Percentiles rank a stretch among this genome's conserved stretches.
These are phyloP conservation scores for Hirundo rustica DNA, from an alignment of 2,797 vertebrate species.

Conservation along the genomic window DNA sequence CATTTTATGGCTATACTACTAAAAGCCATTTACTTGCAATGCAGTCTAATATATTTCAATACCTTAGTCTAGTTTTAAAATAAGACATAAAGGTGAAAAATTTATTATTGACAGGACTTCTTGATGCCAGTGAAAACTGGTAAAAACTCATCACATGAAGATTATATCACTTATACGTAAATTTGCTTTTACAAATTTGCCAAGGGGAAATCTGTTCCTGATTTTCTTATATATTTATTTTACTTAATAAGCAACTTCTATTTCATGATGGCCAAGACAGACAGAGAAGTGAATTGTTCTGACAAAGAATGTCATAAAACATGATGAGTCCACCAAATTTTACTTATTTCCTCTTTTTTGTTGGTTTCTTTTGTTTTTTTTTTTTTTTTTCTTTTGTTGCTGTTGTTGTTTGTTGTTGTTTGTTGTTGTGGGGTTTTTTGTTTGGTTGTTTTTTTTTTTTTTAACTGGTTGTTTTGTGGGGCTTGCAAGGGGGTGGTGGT, in stretches of 20 bases:
- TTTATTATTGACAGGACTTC: background rate
- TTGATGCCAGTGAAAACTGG: background rate
- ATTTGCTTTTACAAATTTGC: background rate
- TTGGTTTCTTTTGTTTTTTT: background rate
- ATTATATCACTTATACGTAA: background rate
- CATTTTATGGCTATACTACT: background rate
- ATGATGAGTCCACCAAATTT: background rate
- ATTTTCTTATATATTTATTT: background rate
- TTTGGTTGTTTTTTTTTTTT: background rate
- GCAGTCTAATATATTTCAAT: background rate
- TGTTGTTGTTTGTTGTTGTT: too few relatives aligned
- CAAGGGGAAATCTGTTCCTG: background rate
- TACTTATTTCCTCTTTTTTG: background rate
- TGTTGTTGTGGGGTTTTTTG: too few relatives aligned
- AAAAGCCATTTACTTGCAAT: background rate
- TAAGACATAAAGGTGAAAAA: background rate
- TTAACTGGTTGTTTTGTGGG: background rate
- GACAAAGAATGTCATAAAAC: background rate
- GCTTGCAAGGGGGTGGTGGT: accelerated
- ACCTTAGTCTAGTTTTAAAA: background rate
- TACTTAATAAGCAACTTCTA: background rate
- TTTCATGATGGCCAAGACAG: background rate
- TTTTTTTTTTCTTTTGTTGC: too few relatives aligned
- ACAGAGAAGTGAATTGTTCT: background rate
- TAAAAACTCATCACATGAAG: background rate